A percentile compares a stretch with the other conserved stretches of the same genome.
Conservation (phyloP, 1,140 invertebrate genomes). For the Lasioglossum baleicum region DNA sequence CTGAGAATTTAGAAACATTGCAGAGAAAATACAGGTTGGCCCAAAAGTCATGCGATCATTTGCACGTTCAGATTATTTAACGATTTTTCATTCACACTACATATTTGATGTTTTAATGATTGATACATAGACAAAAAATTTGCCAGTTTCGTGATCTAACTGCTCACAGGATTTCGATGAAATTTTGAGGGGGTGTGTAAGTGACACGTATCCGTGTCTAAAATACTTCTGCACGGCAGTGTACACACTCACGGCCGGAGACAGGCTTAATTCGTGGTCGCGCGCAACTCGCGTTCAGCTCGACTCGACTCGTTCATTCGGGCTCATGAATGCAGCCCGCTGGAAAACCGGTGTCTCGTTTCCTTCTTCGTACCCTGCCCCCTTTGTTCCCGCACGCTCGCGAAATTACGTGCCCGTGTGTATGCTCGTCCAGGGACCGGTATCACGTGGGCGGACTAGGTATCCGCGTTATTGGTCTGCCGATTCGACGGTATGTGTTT, state of each 20-base stretch:
- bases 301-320: slow-evolving; percentile 36
- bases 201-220: no score
- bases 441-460: slow-evolving; percentile 61
- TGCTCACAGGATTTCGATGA: no score
- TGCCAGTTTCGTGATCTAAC: no score
- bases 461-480: slow-evolving; percentile 51
- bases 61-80: no score
- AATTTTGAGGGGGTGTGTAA: no score
- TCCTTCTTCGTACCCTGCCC: slow-evolving; percentile 30
- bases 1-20: no score
- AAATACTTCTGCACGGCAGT: no score
- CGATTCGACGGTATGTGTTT: slow-evolving; percentile 57
- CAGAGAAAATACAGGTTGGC: no score
- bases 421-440: neutral
- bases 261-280: slow-evolving; percentile 37
- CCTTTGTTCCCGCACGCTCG: neutral
- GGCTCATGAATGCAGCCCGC: slow-evolving; percentile 41
- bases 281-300: neutral
- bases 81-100: no score
- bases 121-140: no score
- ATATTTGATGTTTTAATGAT: no score
- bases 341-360: slow-evolving; percentile 50
- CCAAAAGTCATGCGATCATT: no score
- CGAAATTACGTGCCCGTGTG: slow-evolving; percentile 36
- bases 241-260: slow-evolving; percentile 22